Base-by-base conservation (phyloP, 1,140 invertebrate species). In the Colletes latitarsis region DNA sequence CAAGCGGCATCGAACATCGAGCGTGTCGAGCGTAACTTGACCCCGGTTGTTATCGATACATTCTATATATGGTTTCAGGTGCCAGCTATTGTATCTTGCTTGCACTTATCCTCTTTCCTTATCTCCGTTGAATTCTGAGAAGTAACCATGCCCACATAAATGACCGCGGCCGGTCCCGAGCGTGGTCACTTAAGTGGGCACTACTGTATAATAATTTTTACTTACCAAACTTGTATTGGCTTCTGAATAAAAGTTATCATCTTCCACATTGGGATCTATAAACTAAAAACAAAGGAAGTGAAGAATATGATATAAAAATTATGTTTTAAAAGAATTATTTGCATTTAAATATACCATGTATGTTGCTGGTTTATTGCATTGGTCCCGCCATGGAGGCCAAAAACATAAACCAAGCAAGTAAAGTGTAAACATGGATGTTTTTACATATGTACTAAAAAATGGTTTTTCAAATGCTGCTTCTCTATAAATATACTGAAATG, bases 381-480 rank as follows among this genome's bases (percentile, higher is more conserved):
- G 95, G 71, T 96, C 95, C 89, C 96, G 94, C 97, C 97, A 98
- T 30, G 97, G 96, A 72, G 95, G 95, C 94, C 96, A 96, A 82
- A 98, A 95, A 69, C 97, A 94, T 84, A 98, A 96, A 39, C 97
- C 97, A 75, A 97, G 91, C 67, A 98, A 93, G 91, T 98, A 98
- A 30, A 98, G 91, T 3, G 96, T 95, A 90, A 98, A 98, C 96
- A 98, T 96, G 9, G 96, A 96, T 12, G 97, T 98, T 92, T 98
- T 98, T 53, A 98, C 92, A 91, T 98, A 98, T 9, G 97, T 98
- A 85, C 95, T 97, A 92, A 98, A 98, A 93, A 97, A 98, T 73
- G 97, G 97, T 88, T 98, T 98, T 89, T 97, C 94, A 90, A 95
- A 98, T 30, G 96, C 94, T 89, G 95, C 96, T 93, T 97, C 94